These are phyloP conservation scores for Diaprepes abbreviatus DNA, from an alignment of 2,888 invertebrate species.

Conservation along the genomic window DNA sequence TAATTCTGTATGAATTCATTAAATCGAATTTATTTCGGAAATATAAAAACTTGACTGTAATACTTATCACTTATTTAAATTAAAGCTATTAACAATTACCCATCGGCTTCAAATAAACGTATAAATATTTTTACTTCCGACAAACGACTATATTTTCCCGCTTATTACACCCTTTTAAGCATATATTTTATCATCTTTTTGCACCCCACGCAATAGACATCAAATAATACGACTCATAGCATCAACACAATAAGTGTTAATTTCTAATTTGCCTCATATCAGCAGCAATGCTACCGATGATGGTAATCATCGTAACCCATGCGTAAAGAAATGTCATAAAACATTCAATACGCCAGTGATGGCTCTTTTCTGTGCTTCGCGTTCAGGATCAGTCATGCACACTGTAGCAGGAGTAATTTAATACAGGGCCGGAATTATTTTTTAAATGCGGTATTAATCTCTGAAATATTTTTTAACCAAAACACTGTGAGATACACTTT, in stretches of 20 bases:
- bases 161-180: constrained; percentile 16
- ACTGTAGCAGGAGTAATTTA: constrained; percentile 1
- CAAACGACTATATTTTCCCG: not conserved
- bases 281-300: constrained; percentile 30
- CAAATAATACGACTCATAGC: constrained; percentile 22
- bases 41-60: too few relatives aligned
- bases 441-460: not conserved
- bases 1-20: too few relatives aligned
- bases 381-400: constrained; percentile 62
- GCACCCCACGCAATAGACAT: constrained; percentile 33
- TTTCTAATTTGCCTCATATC: constrained; percentile 57
- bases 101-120: not conserved
- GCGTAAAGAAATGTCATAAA: constrained; percentile 55
- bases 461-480: too few relatives aligned
- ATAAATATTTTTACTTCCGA: not conserved
- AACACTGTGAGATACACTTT: too few relatives aligned
- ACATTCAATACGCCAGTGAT: constrained; percentile 60
- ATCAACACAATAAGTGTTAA: constrained; percentile 60
- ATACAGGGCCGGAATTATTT: not conserved
- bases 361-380: constrained; percentile 61
- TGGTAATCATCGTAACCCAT: constrained; percentile 40
- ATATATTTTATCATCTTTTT: constrained; percentile 14
- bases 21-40: too few relatives aligned
- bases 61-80: too few relatives aligned
- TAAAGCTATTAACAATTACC: too few relatives aligned